Percentiles rank a stretch among this genome's conserved stretches.
Conservation (phyloP, 2,888 invertebrate species). For the Thysanoteuthis rhombus region DNA sequence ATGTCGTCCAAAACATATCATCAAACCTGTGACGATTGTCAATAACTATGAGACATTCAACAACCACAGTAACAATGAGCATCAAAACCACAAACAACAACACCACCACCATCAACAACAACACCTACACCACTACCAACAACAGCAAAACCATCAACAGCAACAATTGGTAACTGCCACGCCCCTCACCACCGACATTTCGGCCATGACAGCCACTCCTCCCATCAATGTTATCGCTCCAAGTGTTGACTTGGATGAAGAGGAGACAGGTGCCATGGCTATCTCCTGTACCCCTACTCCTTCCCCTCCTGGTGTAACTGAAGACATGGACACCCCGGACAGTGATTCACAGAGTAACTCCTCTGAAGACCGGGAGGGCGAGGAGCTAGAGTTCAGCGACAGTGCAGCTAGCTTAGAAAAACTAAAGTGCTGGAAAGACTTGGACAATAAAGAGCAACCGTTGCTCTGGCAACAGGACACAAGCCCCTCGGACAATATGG, state of each 20-base stretch:
- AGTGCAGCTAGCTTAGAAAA: conserved; percentile 49
- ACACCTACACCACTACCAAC: conserved; percentile 30
- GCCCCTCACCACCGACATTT: conserved; percentile 1
- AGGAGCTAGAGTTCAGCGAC: conserved; percentile 55
- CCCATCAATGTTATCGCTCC: conserved; percentile 28
- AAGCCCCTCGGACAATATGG: conserved; percentile 58
- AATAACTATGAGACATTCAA: conserved; percentile 33
- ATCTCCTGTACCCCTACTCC: conserved; percentile 34
- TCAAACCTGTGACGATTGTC: conserved; percentile 31
- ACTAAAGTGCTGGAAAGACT: conserved; percentile 49
- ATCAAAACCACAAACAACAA: conserved; percentile 35
- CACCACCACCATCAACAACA: conserved; percentile 35
- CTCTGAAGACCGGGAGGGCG: conserved; percentile 50
- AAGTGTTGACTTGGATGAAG: conserved; percentile 23
- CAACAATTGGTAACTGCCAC: background rate
- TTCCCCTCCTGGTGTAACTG: conserved; percentile 26
- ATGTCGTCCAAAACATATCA: conserved; percentile 32
- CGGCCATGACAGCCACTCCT: conserved; percentile 30
- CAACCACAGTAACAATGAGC: conserved; percentile 33
- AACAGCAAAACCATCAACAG: conserved; percentile 13
- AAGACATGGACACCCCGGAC: conserved; percentile 16
- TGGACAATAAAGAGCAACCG: conserved; percentile 40
- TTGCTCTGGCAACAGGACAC: conserved; percentile 52
- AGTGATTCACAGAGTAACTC: conserved; percentile 39
- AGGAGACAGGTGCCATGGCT: background rate